Base-by-base conservation (phyloP, 2,797 vertebrate species). In the Moxostoma hubbsi region DNA sequence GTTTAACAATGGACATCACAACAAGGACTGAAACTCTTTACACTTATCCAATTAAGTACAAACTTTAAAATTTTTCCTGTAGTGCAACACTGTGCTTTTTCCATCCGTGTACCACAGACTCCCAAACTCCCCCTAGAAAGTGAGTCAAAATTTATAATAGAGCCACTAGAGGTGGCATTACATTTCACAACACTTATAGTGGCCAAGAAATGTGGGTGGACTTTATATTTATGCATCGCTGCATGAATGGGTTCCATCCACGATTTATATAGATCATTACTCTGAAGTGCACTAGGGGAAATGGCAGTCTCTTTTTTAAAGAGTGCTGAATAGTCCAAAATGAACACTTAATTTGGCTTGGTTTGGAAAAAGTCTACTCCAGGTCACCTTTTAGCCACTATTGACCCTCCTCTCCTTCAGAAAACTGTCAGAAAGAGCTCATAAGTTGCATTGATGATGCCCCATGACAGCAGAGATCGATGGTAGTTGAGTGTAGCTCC, bases 361-460 rank as follows among this genome's bases (percentile, higher is more conserved):
- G 2, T 51, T 50, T 1, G 1, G 7, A 16, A 59, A 61, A 36
- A 59, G 18, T 69, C 46, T 54, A 16, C 62, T 5, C 5, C 6
- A 36, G 36, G 36, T 36, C 36, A 13, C 36, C 46, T 51, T 24
- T 36, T 36, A 51, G 11, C 11, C 51, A 4, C 12, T n/a, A 5
- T 62, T 65, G 5, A 24, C 12, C 10, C 24, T 89, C 16, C 5
- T n/a, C 16, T 43, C 11, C n/a, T 12, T 82, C 77, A 98, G 55
- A 96, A 75, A 49, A 98, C 82, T 90, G 97, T 99, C 45, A 99
- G 93, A 79, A 99, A 89, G 75, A 98, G 95, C 87, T 99, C 98
- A 0, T 99, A 99, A n/a, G 97, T 98, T 5, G 97, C 96, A 8
- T 99, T 99, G 88, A 99, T 99, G 88, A 99, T 99, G 24, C 98